Evolutionary conservation across 2,888 invertebrate species (phyloP).

Genomic region (Acleris literana): DNA sequence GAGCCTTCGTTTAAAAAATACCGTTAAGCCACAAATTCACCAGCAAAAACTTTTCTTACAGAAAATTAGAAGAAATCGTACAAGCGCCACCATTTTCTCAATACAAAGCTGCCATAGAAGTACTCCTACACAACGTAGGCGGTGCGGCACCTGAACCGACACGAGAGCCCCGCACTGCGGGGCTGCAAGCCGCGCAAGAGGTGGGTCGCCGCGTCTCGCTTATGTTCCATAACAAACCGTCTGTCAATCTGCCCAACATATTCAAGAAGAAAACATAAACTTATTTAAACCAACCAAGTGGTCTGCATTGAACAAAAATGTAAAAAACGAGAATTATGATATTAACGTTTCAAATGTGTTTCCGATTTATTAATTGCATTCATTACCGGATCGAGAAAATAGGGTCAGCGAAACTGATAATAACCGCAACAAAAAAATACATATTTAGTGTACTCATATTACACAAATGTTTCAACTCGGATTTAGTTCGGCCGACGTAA

Average conservation of each 20-base stretch:
- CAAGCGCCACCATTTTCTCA: constrained; percentile 64
- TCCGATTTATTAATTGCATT: too few relatives aligned
- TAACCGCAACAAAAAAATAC: too few relatives aligned
- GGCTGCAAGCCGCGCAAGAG: constrained; percentile 70
- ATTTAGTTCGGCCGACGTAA: too few relatives aligned
- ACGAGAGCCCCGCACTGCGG: constrained; percentile 51
- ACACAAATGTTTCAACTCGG: too few relatives aligned
- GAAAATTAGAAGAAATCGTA: constrained; percentile 72
- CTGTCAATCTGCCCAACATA: constrained; percentile 76
- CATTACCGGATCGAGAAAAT: too few relatives aligned
- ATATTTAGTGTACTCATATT: too few relatives aligned
- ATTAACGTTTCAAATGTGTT: too few relatives aligned
- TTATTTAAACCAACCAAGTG: neutral
- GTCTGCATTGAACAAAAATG: too few relatives aligned
- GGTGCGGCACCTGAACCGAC: constrained; percentile 42
- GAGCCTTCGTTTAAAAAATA: too few relatives aligned
- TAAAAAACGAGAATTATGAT: too few relatives aligned
- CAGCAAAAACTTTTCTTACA: constrained; percentile 41
- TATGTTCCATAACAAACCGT: constrained; percentile 77
- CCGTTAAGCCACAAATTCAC: too few relatives aligned
- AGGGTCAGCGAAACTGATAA: too few relatives aligned
- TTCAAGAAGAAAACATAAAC: constrained; percentile 78
- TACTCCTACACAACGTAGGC: constrained; percentile 64
- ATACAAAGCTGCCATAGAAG: constrained; percentile 70
- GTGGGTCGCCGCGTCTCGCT: constrained; percentile 76